Evolutionary conservation across 2,113 vertebrate genomes (phyloP), one percentile per base, ranked within the genome.

Genomic region (Hemibagrus wyckioides): DNA sequence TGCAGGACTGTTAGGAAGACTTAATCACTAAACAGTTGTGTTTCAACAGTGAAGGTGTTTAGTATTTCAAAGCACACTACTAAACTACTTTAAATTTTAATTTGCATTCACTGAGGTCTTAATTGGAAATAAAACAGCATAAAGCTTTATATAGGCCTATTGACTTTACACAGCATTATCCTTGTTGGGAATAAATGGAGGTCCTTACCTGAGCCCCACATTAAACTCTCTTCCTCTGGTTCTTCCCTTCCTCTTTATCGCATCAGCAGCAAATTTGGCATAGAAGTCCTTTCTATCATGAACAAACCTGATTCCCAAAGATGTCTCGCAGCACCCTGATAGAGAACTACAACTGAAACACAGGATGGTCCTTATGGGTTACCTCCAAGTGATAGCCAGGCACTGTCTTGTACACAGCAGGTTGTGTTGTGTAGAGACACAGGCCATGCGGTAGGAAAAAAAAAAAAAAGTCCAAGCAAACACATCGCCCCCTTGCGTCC

Each of bases 131-230:
- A 67, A 30, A 67, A 50, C 28, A 67, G 36, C 11, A 33, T 9
- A 50, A 79, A 80, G 28, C n/a, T 36, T 36, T 56, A 25, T 36
- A 6, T 30, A 54, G 44, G 28, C 61, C 65, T 52, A 14, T 59
- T 39, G 33, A n/a, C 9, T 80, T 25, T 67, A 65, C 69, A 54
- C 48, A 25, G 59, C 57, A 44, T 77, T 84, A 41, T 57, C 14
- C 41, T 84, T 15, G 15, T 19, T 67, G 59, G 57, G 77, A 82
- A 87, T 28, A 61, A 82, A 73, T n/a, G 50, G 84, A 86, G 80
- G 90, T 82, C 84, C 93, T 89, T 94, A 96, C 95, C 95, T 95
- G 95, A 88, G 87, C 89, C 91, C 95, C 95, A 96, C 95, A 96
- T 96, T 89, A 90, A 91, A 88, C 83, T 71, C 73, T 84, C 83